Evolutionary conservation across 1,140 invertebrate genomes (phyloP), one percentile per base, ranked within the genome.

Genomic region (Drosophila arizonae): DNA sequence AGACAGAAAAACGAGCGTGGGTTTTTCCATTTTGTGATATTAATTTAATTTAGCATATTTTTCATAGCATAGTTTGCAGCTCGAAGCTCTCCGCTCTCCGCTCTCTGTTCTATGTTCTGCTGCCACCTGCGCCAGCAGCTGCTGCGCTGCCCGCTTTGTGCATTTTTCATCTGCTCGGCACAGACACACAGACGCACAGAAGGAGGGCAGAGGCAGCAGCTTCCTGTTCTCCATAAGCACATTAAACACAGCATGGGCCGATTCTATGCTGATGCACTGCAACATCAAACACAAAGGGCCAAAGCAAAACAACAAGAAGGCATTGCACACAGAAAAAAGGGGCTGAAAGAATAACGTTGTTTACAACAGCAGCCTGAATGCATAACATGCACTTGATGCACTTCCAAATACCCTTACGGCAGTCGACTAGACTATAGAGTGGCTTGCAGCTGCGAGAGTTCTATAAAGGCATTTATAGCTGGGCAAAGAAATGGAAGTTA

Each of bases 21-120:
- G 43, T 33, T 67, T 60, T 66, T 62, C 28, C 58, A 61, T 52
- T 75, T 78, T 79, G 50, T 70, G 56, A 74, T 74, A 79, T 79
- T 79, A 79, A 79, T 79, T 78, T 71, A 61, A 79, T 79, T 79
- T 75, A 43, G 43, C 54, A 69, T 63, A 67, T 68, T 73, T 62
- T 73, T 54, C 64, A 66, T 58, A 61, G 41, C 63, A 60, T 51
- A 60, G 46, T 57, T 66, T 58, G 33, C 28, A 51, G 68, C 45
- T 36, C 9, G 0, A 6, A 9, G 33, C 33, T 9, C 9, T 10
- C 33, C 0, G 33, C 11, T 39, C 36, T 39, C 10, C 11, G 36
- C 36, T 39, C 36, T 39, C 21, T 24, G 17, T 17, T 17, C 17
- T 17, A 0, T 1, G 41, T 26, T 41, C 36, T 50, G 28, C 4